Evolutionary conservation across 2,888 invertebrate species (phyloP), one percentile per base, ranked within the genome.

Genomic region (Macropis europaea): DNA sequence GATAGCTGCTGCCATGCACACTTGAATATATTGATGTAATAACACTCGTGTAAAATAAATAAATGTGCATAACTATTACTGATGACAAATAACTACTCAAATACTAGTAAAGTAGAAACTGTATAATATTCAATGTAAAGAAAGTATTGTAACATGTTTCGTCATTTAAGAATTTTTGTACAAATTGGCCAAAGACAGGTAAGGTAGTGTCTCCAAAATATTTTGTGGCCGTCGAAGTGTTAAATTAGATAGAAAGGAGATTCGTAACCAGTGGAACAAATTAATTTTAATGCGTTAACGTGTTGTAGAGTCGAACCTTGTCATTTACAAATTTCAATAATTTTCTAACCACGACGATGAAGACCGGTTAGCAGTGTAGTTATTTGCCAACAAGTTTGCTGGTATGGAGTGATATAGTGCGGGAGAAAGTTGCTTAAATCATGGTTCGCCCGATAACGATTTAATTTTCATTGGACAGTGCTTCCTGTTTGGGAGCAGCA

Each of bases 201-300:
- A n/a, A n/a, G n/a, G n/a, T n/a, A n/a, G n/a, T n/a, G n/a, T n/a
- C n/a, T n/a, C n/a, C n/a, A n/a, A n/a, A n/a, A n/a, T n/a, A n/a
- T n/a, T n/a, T n/a, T n/a, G n/a, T n/a, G n/a, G 40, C 47, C 38
- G 38, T 34, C 19, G 36, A 24, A 30, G 30, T 42, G 45, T 59
- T 52, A 38, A 60, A 60, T 36, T 53, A 61, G 32, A 53, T 28
- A 61, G 53, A 53, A 61, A 61, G 40, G 61, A 24, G 53, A 57
- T 52, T 24, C 36, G 7, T 15, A 34, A 50, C 13, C 6, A 13
- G 19, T 2, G 17, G 15, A 7, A 7, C n/a, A 24, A 45, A 52
- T 60, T 66, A 24, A 60, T 59, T 42, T 43, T 17, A 34, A 53
- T 52, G 6, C 19, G 7, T 17, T 22, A 22, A 26, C 38, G 17